Percentiles rank a stretch among this genome's conserved stretches.
Conservation (phyloP, 2,797 vertebrate species). For the Cirrhinus molitorella region DNA sequence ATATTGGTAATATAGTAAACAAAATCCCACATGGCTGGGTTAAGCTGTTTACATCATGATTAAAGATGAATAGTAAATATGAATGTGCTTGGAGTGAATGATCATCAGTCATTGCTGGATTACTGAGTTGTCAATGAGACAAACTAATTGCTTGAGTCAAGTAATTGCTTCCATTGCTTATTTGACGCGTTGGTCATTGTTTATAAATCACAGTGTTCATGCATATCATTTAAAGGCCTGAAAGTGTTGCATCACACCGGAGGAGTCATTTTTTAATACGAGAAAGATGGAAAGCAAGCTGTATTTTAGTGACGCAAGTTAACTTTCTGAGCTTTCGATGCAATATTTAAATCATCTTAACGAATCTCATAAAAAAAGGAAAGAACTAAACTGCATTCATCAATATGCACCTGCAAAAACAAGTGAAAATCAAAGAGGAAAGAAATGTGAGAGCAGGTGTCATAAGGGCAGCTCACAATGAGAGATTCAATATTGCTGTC, state of each 20-base stretch:
- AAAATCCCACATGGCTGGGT: background rate
- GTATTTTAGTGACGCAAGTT: background rate
- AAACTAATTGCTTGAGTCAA: background rate
- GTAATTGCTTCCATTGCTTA: background rate
- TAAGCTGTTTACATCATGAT: background rate
- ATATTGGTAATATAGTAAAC: background rate
- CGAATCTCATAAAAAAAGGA: background rate
- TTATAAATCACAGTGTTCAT: background rate
- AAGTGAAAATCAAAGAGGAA: slow-evolving; percentile 9
- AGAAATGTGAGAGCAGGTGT: slow-evolving; percentile 5
- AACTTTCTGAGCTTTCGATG: background rate
- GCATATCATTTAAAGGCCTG: background rate
- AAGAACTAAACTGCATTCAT: background rate
- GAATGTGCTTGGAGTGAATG: background rate
- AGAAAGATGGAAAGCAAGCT: background rate
- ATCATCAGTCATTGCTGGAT: background rate
- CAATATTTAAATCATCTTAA: background rate
- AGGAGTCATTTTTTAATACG: background rate
- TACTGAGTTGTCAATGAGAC: background rate
- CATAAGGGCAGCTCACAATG: background rate
- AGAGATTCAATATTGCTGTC: background rate
- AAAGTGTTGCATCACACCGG: background rate
- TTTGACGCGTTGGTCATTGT: background rate
- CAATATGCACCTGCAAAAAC: background rate
- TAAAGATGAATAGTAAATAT: background rate